Conservation (phyloP, 2,797 vertebrate genomes). For the Pseudotriccus pelzelni region DNA sequence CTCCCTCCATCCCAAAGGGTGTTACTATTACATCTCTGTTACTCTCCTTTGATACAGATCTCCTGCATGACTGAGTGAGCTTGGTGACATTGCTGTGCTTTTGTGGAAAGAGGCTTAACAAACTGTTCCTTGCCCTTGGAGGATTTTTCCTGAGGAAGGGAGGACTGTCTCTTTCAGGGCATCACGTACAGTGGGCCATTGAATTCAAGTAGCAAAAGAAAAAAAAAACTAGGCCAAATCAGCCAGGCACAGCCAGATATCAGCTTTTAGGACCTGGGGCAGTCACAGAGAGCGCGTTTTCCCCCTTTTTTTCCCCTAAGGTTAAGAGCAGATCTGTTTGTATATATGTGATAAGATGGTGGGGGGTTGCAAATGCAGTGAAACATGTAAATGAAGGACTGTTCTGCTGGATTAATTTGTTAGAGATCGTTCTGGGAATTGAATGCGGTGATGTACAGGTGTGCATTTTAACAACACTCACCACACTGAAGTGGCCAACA, state of each 20-base stretch:
- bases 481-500: neutral
- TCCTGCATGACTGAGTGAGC: neutral
- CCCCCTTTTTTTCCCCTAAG: accelerated
- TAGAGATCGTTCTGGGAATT: neutral
- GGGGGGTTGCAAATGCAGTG: neutral
- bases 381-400: neutral
- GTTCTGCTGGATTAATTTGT: neutral
- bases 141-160: neutral
- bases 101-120: neutral
- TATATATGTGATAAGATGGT: neutral
- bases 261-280: neutral
- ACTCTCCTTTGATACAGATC: neutral
- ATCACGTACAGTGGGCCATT: neutral
- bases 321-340: neutral
- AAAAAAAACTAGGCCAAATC: constrained; percentile 20
- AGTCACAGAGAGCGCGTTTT: neutral
- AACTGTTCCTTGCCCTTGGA: neutral
- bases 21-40: accelerated
- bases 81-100: neutral
- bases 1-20: neutral
- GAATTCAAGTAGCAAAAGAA: neutral
- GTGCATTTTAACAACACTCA: neutral
- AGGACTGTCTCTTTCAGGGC: neutral
- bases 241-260: neutral
- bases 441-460: neutral